Base-by-base conservation (phyloP, 2,113 vertebrate species). In the Trichechus manatus region DNA sequence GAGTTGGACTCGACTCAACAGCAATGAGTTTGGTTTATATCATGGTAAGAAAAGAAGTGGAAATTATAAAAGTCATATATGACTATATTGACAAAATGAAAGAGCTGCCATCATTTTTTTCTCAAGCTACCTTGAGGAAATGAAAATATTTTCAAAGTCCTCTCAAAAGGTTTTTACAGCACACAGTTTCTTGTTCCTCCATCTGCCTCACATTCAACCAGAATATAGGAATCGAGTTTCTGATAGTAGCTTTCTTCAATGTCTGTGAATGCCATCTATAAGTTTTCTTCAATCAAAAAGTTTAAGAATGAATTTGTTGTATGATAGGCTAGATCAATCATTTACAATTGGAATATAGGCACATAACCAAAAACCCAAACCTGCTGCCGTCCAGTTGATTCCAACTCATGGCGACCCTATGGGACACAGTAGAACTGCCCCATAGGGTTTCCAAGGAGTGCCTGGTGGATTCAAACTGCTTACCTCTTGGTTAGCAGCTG, bases 271-370 rank as follows among this genome's bases (percentile, higher is more conserved):
- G 44, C 33, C 22, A 23, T 42, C 53, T 81, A n/a, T 75, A 74
- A 42, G 75, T 96, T 84, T 66, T 85, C 47, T 80, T 72, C 81
- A 56, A 15, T 86, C n/a, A 79, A 82, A 72, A 83, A 3, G 3
- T 68, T 92, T 27, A 94, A 80, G 59, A 92, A 93, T 86, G 31
- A 80, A 33, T 93, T 74, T 80, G 27, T 59, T 80, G 29, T 61
- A 89, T 42, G 53, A 50, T 29, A 89, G 63, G 63, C 61, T 63
- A 95, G 66, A 86, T 66, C 84, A 87, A 64, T 87, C 36, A 87
- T 72, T 92, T 78, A 42, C 36, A 78, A 81, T 87, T 90, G 90
- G 31, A 92, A 50, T 39, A 29, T 14, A 92, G 56, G 78, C n/a
- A 56, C 19, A 7, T 4, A 72, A 82, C 39, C 39, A 39, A 39